These are phyloP conservation scores for Arenaria interpres DNA, from an alignment of 2,113 vertebrate genomes.

Conservation along the genomic window DNA sequence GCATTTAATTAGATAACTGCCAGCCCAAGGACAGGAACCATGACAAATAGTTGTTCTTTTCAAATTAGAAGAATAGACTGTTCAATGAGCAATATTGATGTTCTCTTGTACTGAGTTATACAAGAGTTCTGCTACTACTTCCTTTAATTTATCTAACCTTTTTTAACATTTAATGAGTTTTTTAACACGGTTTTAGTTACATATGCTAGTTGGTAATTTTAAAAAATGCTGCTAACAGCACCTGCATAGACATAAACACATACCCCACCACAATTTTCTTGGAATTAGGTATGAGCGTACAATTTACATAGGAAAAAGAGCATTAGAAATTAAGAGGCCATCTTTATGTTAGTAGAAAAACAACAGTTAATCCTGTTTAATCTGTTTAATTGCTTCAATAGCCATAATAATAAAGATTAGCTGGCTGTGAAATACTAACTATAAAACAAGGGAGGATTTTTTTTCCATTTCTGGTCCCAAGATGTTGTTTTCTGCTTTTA, in stretches of 20 bases:
- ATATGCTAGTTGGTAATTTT: conserved; percentile 27
- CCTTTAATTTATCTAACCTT: conserved; percentile 68
- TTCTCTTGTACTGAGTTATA: conserved; percentile 63
- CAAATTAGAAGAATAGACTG: conserved; percentile 77
- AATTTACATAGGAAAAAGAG: not conserved
- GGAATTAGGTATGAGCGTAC: not conserved
- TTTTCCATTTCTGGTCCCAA: not conserved
- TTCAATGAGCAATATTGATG: conserved; percentile 76
- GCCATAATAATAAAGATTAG: conserved; percentile 59
- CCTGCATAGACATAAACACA: not conserved
- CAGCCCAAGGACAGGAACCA: conserved; percentile 75
- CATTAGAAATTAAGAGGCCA: conserved; percentile 51
- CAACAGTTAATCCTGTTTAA: conserved; percentile 42
- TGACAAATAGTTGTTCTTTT: conserved; percentile 83
- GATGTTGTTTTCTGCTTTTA: not conserved
- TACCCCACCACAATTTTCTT: not conserved
- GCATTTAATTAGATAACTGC: conserved; percentile 82
- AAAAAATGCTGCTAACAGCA: not conserved
- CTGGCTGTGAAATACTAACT: conserved; percentile 37
- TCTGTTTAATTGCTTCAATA: conserved; percentile 49
- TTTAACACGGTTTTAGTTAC: not conserved
- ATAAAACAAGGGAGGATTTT: conserved; percentile 7
- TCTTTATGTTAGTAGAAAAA: conserved; percentile 39
- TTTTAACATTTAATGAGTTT: conserved; percentile 66
- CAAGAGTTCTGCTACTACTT: conserved; percentile 54